These are phyloP conservation scores for Pagrus major DNA, from an alignment of 2,113 vertebrate genomes.

Conservation along the genomic window DNA sequence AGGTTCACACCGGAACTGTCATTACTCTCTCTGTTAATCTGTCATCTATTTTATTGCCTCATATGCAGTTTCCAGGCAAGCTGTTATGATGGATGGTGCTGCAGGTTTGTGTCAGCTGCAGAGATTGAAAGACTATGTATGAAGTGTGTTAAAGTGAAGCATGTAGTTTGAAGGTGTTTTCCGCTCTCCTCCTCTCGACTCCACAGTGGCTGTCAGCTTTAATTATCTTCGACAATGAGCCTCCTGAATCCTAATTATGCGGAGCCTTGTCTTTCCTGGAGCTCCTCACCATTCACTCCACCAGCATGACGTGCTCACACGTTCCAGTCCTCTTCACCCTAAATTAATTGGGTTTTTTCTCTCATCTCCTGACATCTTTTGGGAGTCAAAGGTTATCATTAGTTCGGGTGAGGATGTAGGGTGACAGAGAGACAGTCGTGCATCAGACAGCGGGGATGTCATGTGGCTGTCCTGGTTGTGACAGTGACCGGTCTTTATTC, in stretches of 20 bases:
- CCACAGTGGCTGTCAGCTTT: slow-evolving; percentile 80
- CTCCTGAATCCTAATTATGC: slow-evolving; percentile 79
- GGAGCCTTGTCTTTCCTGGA: slow-evolving; percentile 72
- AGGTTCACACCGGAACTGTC: slow-evolving; percentile 34
- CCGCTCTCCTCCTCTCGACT: slow-evolving; percentile 62
- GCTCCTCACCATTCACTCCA: slow-evolving; percentile 71
- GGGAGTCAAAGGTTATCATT: slow-evolving; percentile 82
- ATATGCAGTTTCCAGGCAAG: slow-evolving; percentile 55
- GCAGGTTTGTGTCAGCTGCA: slow-evolving; percentile 32
- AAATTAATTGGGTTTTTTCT: slow-evolving; percentile 79
- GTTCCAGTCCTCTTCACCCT: slow-evolving; percentile 69
- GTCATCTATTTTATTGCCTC: slow-evolving; percentile 70
- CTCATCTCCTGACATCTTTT: slow-evolving; percentile 76
- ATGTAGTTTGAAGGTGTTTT: slow-evolving; percentile 74
- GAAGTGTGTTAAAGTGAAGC: slow-evolving; percentile 67
- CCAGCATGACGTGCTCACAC: slow-evolving; percentile 70
- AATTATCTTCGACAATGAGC: slow-evolving; percentile 81
- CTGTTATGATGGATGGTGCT: slow-evolving; percentile 63
- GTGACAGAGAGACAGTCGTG: slow-evolving; percentile 65
- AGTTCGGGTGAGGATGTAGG: slow-evolving; percentile 69
- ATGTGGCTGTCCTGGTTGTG: slow-evolving; percentile 57
- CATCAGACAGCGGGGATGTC: slow-evolving; percentile 73
- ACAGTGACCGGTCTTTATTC: slow-evolving; percentile 52
- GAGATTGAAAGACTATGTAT: slow-evolving; percentile 48
- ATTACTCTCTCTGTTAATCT: slow-evolving; percentile 67